Evolutionary conservation across 1,140 invertebrate species (phyloP).

Genomic region (Oncopodura yosiiana): DNA sequence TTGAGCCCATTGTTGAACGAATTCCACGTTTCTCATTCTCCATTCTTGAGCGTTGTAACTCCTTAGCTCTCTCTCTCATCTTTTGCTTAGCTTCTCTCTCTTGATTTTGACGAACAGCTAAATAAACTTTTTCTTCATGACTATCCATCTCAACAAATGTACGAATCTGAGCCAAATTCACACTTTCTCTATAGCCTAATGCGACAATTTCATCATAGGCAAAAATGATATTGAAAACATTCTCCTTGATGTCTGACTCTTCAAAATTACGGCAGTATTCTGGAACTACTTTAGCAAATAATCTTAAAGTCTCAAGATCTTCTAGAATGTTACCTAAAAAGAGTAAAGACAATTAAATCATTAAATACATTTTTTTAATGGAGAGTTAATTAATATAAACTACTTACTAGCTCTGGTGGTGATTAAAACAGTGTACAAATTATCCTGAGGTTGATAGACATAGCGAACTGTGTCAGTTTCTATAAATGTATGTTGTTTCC

Average conservation of each 20-base stretch:
- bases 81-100: slow-evolving; percentile 94
- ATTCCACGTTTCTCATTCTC: slow-evolving; percentile 62
- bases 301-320: slow-evolving; percentile 90
- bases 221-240: slow-evolving; percentile 96
- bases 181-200: slow-evolving; percentile 93
- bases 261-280: slow-evolving; percentile 87
- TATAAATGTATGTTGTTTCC: slow-evolving; percentile 98
- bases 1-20: slow-evolving; percentile 42
- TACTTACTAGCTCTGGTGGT: slow-evolving; percentile 97
- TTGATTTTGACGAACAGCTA: slow-evolving; percentile 93
- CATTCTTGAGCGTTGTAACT: slow-evolving; percentile 72
- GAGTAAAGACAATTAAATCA: too few relatives aligned
- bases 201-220: slow-evolving; percentile 99
- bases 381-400: too few relatives aligned
- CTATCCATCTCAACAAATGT: slow-evolving; percentile 99
- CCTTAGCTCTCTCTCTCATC: slow-evolving; percentile 95
- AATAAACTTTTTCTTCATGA: slow-evolving; percentile 96
- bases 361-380: too few relatives aligned
- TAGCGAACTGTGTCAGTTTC: slow-evolving; percentile 98
- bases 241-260: slow-evolving; percentile 86
- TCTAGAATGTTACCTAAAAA: slow-evolving; percentile 99
- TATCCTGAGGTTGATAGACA: slow-evolving; percentile 97
- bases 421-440: slow-evolving; percentile 93
- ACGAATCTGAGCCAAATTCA: slow-evolving; percentile 94
- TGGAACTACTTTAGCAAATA: slow-evolving; percentile 94